phyloP scores from a whole-genome alignment of 2,113 vertebrate genomes.

The Chaetura pelagica region DNA sequence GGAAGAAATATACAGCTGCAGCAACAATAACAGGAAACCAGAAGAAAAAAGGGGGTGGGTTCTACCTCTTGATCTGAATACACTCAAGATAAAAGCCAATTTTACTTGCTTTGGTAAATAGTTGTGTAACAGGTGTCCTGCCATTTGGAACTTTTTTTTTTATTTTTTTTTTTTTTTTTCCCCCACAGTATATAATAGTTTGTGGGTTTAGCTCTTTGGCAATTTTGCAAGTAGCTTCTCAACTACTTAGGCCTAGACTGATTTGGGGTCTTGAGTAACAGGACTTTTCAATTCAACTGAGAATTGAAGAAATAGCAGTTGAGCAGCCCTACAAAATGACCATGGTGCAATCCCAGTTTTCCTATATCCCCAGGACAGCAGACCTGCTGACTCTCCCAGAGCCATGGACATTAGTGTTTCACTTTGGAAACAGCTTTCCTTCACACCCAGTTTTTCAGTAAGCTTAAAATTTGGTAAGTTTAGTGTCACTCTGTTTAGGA shows the following conservation, averaged over 20 bases:
- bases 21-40: conserved; percentile 63
- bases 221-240: background rate
- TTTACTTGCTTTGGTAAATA: background rate
- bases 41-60: conserved; percentile 43
- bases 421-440: background rate
- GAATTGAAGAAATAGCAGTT: background rate
- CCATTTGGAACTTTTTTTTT: background rate
- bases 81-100: background rate
- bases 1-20: conserved; percentile 48
- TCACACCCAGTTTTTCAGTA: background rate
- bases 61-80: conserved; percentile 22
- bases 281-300: background rate
- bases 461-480: background rate
- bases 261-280: background rate
- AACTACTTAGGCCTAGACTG: background rate
- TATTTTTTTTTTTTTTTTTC: too few species aligned
- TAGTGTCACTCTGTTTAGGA: background rate
- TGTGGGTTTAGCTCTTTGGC: background rate
- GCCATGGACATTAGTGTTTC: background rate
- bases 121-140: background rate
- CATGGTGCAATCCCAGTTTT: background rate
- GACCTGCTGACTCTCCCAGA: background rate
- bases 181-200: background rate
- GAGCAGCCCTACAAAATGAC: background rate
- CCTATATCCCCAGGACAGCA: background rate